Evolutionary conservation across 2,113 vertebrate genomes (phyloP), one percentile per base, ranked within the genome.

Genomic region (Chitala chitala): DNA sequence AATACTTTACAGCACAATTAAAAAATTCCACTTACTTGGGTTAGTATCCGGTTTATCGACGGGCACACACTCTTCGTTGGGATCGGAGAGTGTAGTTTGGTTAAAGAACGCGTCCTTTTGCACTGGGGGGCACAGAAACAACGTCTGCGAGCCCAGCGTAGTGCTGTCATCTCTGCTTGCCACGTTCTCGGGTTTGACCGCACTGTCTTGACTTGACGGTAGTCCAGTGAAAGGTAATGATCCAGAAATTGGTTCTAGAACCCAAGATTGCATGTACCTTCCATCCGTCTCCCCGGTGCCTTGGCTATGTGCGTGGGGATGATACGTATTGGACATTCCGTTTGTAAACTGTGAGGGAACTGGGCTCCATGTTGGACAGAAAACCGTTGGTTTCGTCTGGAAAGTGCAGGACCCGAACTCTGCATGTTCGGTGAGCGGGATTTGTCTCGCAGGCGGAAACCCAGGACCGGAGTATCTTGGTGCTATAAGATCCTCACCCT

Each of bases 221-320:
- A 96, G 91, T 90, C 93, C 95, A 84, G 94, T 87, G 90, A 96
- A 93, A 74, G 94, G 94, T 80, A 98, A 83, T 56, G 94, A 93
- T 68, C 92, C 95, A 76, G 94, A 91, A 89, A 95, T 85, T 78
- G 95, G 94, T 82, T 96, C 94, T 81, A 96, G 91, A n/a, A 90
- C 72, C 95, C 95, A 97, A 71, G 95, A 97, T 84, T 96, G 94
- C 91, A 93, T 91, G 85, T 94, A 96, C 88, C 94, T 94, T 86
- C 90, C 91, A 80, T 95, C 94, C 75, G 94, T 90, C 42, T 94
- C 92, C 77, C 92, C 90, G 53, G 94, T 88, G 75, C 91, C 91
- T 79, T 93, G 93, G 55, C 89, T 93, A 81, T 95, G 94, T 75
- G 92, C 93, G 81, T 95, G 96, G 71, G 94, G 93, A 73, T 96